Evolutionary conservation across 2,113 vertebrate species (phyloP), one percentile per base, ranked within the genome.

Genomic region (Triplophysa tibetana): DNA sequence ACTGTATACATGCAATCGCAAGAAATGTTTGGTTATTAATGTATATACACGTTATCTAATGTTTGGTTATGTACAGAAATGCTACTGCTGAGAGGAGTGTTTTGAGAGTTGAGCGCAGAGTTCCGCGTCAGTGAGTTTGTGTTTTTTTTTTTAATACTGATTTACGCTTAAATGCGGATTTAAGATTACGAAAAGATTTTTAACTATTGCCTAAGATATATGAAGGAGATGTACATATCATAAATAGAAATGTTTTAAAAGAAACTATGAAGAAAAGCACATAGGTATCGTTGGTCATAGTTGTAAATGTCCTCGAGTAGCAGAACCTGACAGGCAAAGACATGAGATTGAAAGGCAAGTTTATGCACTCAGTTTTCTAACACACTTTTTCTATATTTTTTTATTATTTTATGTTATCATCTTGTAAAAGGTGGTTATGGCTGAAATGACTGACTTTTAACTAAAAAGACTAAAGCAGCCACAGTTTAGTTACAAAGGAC

Each of bases 1-100:
- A 68, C 72, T 81, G 70, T 23, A 78, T 23, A 66, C 43, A 45
- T 68, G 75, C 23, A 16, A 62, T 58, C 70, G 24, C 61, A 52
- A 74, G 21, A 73, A 84, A 83, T 85, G 88, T 86, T 56, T 94
- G 91, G 92, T 93, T 88, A 87, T 87, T 81, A 86, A 89, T 87
- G 80, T 84, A 84, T 73, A 82, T 82, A 84, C 48, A 61, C 26
- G 64, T 73, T 88, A 84, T 88, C 81, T 85, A 83, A 88, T 90
- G 85, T 82, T 38, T 88, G 87, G 84, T 86, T 82, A 33, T 94
- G 94, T 94, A 95, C 92, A 95, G 92, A 93, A 63, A 77, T 81
- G 70, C 79, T 79, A 78, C 63, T 77, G 75, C 62, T 81, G 56
- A 70, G 33, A 38, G 48, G 26, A 33, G 45, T 73, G 41, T 24